Evolutionary conservation across 2,113 vertebrate genomes (phyloP).

Genomic region (Beaufortia kweichowensis): DNA sequence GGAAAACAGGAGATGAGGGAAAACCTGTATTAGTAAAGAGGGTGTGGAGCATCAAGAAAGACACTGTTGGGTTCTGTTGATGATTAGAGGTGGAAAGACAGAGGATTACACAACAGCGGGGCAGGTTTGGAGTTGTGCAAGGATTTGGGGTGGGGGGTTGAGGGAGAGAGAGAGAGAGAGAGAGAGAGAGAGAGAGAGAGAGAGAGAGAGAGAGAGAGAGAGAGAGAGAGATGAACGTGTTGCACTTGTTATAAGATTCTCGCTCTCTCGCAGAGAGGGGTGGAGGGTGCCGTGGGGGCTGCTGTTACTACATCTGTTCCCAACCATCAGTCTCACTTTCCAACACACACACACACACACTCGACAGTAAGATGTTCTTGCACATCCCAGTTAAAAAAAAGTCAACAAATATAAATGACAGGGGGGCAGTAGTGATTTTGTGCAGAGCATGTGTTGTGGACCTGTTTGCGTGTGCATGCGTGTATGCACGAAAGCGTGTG

Average conservation of each 20-base stretch:
- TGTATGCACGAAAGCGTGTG: conserved; percentile 27
- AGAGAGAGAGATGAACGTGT: conserved; percentile 27
- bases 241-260: conserved; percentile 48
- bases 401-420: conserved; percentile 31
- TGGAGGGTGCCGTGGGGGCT: conserved; percentile 40
- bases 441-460: not conserved
- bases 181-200: not conserved
- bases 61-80: conserved; percentile 15
- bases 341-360: conserved; percentile 35
- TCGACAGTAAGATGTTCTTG: conserved; percentile 55
- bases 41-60: not conserved
- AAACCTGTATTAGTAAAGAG: not conserved
- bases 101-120: conserved; percentile 42
- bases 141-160: conserved; percentile 20
- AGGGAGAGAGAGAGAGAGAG: not conserved
- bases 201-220: conserved; percentile 9
- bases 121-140: conserved; percentile 48
- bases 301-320: conserved; percentile 72
- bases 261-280: conserved; percentile 36
- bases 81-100: conserved; percentile 30
- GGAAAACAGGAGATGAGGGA: not conserved
- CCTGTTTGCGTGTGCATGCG: conserved; percentile 40
- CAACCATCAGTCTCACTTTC: conserved; percentile 61
- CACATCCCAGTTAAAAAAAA: conserved; percentile 63
- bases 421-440: conserved; percentile 43